Conservation (phyloP, 2,113 vertebrate genomes). For the Poicephalus meyeri region DNA sequence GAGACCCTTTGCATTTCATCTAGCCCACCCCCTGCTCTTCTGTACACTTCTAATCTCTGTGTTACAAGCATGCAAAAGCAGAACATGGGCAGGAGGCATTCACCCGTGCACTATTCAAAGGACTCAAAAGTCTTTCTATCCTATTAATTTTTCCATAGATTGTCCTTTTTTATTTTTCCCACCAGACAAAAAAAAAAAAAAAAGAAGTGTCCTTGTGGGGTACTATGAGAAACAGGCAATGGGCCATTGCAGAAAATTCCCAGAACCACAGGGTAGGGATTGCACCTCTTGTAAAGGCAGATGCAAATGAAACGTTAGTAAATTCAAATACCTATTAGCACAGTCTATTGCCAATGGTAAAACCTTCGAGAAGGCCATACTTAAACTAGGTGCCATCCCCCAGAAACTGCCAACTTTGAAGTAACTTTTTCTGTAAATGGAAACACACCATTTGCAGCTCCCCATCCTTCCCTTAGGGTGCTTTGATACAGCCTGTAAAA, state of each 20-base stretch:
- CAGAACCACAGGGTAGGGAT: neutral
- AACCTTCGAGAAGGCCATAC: neutral
- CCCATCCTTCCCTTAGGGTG: neutral
- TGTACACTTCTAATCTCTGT: neutral
- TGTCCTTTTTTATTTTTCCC: neutral
- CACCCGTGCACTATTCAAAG: neutral
- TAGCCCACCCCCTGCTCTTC: neutral
- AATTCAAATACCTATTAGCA: neutral
- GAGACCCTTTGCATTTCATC: neutral
- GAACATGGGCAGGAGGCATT: neutral
- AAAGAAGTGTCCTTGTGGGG: accelerated
- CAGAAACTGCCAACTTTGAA: neutral
- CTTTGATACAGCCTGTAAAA: neutral
- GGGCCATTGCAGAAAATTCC: neutral
- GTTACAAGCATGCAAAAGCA: neutral
- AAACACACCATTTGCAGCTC: neutral
- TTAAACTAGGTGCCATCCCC: neutral
- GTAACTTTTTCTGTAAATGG: neutral
- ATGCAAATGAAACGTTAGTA: neutral
- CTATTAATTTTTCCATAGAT: neutral
- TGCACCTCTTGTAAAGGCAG: accelerated
- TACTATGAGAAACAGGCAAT: neutral
- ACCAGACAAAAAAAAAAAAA: neutral
- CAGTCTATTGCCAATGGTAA: neutral
- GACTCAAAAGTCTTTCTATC: neutral